Conservation (phyloP, 1,140 invertebrate species). For the Colletes latitarsis region DNA sequence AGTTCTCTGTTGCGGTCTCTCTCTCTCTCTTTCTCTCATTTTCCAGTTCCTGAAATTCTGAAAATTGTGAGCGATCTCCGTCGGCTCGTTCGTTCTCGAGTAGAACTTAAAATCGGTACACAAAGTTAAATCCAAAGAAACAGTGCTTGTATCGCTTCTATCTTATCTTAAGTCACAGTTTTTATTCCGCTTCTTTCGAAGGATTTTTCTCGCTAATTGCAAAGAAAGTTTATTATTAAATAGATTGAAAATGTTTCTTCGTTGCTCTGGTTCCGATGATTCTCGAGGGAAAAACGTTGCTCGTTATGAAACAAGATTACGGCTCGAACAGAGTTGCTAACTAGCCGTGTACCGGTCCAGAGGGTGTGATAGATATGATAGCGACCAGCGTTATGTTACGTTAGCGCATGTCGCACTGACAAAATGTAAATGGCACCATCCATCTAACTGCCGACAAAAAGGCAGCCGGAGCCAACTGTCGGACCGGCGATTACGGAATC, state of each 20-base stretch:
- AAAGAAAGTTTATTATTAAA: too few species aligned
- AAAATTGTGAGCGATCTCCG: constrained; percentile 17
- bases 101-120: constrained; percentile 55
- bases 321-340: constrained; percentile 25
- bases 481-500: constrained; percentile 80
- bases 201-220: too few species aligned
- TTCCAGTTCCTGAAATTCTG: constrained; percentile 41
- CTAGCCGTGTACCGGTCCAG: constrained; percentile 44
- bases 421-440: constrained; percentile 82
- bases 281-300: background rate
- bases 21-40: constrained; percentile 2
- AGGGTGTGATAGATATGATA: constrained; percentile 80
- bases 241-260: constrained; percentile 20
- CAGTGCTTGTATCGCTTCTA: background rate
- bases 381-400: constrained; percentile 57
- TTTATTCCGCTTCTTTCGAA: too few species aligned
- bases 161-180: too few species aligned
- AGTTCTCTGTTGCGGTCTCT: constrained; percentile 32
- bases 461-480: constrained; percentile 79
- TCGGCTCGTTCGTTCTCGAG: constrained; percentile 36
- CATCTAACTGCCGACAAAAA: constrained; percentile 80
- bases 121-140: constrained; percentile 41
- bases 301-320: constrained; percentile 19
- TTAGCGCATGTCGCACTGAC: constrained; percentile 80
- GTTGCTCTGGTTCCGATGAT: background rate